Percentiles rank a stretch among this genome's conserved stretches.
Evolutionary conservation across 2,113 vertebrate species (phyloP).

Genomic region (Hyperopisus bebe): DNA sequence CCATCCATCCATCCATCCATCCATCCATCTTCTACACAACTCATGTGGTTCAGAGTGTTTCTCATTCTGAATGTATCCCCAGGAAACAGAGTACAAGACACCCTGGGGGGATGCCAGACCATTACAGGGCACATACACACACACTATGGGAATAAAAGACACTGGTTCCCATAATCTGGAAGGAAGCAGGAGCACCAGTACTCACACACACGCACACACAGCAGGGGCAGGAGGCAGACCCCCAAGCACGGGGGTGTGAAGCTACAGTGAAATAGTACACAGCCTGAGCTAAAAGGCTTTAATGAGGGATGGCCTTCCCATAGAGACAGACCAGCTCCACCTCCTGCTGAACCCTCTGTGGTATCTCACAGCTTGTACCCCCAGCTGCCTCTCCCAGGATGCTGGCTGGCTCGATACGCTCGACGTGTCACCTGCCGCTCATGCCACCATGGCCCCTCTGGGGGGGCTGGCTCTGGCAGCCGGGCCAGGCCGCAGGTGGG

Average conservation of each 20-base stretch:
- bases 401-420: not conserved
- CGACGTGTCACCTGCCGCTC: not conserved
- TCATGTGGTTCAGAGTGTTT: not conserved
- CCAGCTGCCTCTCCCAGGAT: not conserved
- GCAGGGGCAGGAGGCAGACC: not conserved
- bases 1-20: not conserved
- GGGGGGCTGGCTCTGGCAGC: constrained; percentile 4
- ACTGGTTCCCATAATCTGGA: not conserved
- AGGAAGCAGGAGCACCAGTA: not conserved
- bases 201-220: not conserved
- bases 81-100: not conserved
- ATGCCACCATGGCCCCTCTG: not conserved
- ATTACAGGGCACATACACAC: not conserved
- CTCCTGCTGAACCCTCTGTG: not conserved
- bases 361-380: not conserved
- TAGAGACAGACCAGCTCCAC: not conserved
- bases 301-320: not conserved
- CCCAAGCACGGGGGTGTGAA: not conserved
- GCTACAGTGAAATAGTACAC: not conserved
- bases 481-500: constrained; percentile 8
- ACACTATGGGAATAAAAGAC: not conserved
- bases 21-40: not conserved
- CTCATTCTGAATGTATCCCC: not conserved
- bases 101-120: not conserved
- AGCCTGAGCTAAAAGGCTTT: not conserved